Evolutionary conservation across 2,113 vertebrate genomes (phyloP), one percentile per base, ranked within the genome.

Genomic region (Lophura nycthemera): DNA sequence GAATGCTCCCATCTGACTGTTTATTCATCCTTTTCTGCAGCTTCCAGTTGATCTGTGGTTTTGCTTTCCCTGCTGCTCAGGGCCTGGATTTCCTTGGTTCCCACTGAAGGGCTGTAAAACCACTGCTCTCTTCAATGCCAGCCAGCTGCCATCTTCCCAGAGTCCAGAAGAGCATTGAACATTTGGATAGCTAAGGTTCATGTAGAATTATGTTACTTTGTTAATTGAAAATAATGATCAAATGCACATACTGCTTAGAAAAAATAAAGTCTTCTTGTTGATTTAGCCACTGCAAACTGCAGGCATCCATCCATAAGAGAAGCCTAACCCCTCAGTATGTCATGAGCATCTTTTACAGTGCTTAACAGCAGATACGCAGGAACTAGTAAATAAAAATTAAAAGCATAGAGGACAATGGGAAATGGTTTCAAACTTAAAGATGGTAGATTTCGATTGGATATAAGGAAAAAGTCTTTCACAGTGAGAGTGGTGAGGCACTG

Each of bases 371-470:
- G 38, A 70, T 36, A 32, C 1, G 11, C 0, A 43, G 2, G 6
- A 78, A 67, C 17, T 29, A 60, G 14, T 20, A 19, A 20, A 81
- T 67, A 80, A 76, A 45, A 77, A 73, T 76, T 72, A 36, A 3
- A 43, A 0, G 0, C 16, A 22, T 5, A 2, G 0, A 6, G 25
- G 13, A 29, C 50, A 52, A 52, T 25, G 8, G 50, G 50, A 52
- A 52, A 52, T 52, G 25, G 25, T 52, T 52, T 27, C 13, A 52
- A 52, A 27, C 25, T 52, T 29, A 52, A 29, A 29, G 50, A 52
- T 27, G 50, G 14, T 54, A 29, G 13, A 16, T 54, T 54, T 29
- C 14, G 9, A 27, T 29, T 5, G 50, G 50, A 54, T 48, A 13
- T 50, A 13, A 50, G 48, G 48, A 50, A 25, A 50, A 50, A 50